Conservation (phyloP, 2,888 invertebrate genomes). For the Byasa hedistus region DNA sequence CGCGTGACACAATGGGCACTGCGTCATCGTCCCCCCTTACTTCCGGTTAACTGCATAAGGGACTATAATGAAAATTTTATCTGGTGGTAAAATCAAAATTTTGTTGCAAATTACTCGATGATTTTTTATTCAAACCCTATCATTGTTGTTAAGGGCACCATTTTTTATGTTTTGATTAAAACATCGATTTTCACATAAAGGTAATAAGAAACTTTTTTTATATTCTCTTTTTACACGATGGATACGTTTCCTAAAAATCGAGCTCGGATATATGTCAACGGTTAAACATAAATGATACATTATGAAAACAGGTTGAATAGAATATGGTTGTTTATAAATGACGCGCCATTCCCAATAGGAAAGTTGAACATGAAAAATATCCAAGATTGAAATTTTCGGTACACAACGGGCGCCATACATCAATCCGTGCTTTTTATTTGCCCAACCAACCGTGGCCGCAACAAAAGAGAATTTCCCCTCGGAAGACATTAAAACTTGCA, state of each 20-base stretch:
- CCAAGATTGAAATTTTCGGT: slow-evolving; percentile 22
- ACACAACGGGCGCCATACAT: slow-evolving; percentile 31
- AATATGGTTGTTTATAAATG: slow-evolving; percentile 3
- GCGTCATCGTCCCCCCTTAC: not conserved
- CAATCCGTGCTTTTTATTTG: slow-evolving; percentile 47
- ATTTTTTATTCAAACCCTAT: too few relatives aligned
- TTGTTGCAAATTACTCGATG: too few relatives aligned
- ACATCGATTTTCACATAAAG: too few relatives aligned
- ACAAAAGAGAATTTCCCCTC: slow-evolving; percentile 52
- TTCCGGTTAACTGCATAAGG: not conserved
- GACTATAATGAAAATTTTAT: not conserved
- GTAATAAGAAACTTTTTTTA: too few relatives aligned
- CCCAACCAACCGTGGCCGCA: slow-evolving; percentile 46
- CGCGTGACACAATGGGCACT: not conserved
- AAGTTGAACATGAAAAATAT: slow-evolving; percentile 25
- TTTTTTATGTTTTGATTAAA: too few relatives aligned
- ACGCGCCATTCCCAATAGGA: slow-evolving; percentile 5
- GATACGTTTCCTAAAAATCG: too few relatives aligned
- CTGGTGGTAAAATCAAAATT: not conserved
- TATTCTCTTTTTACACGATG: too few relatives aligned
- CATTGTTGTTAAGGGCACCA: too few relatives aligned
- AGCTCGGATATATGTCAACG: slow-evolving; percentile 10
- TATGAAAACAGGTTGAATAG: not conserved
- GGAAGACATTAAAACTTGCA: slow-evolving; percentile 68
- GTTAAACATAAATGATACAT: slow-evolving; percentile 4